Base-by-base conservation (phyloP, 2,888 invertebrate species). In the Platycheirus rosarum region DNA sequence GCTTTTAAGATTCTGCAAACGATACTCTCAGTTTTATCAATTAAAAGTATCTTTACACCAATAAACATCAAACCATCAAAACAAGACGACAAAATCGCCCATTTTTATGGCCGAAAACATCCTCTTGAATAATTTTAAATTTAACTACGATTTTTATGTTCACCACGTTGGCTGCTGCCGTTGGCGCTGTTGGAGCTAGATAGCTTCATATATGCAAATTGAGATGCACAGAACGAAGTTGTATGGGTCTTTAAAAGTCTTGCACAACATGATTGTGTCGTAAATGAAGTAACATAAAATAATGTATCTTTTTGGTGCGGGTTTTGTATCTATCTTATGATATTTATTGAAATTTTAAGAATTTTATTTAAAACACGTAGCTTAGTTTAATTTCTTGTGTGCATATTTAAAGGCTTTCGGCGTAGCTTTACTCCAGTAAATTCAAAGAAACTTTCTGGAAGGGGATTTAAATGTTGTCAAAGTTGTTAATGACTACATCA, bases 281-380 rank as follows among this genome's bases (percentile, higher is more conserved):
- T 84, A 82, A 82, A 82, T 71, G 71, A 29, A 62, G 69, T 68
- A 7, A 68, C 65, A 75, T 80, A 79, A 79, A 74, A 60, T 65
- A 40, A 49, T n/a, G 37, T 62, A 68, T 68, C 62, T 60, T 44
- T 42, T 1, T 5, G 49, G 46, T 13, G 18, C 9, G 44, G 37
- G n/a, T 32, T 14, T 16, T 60, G n/a, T n/a, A n/a, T 29, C 29
- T 53, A 57, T 37, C 32, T 60, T 18, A 11, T 49, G 75, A 65
- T 44, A 49, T 80, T 75, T 69, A 70, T 70, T 75, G 70, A 69
- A 55, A 69, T 76, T 63, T 48, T 60, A 46, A 14, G 20, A 60
- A 32, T 32, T 32, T 32, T 32, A 4, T 5, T 32, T 32, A 6
- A 4, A 32, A 32, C 29, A 32, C 29, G 29, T 32, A 32, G 1